phyloP scores from a whole-genome alignment of 2,888 invertebrate species.

The Tetrapedia diversipes region DNA sequence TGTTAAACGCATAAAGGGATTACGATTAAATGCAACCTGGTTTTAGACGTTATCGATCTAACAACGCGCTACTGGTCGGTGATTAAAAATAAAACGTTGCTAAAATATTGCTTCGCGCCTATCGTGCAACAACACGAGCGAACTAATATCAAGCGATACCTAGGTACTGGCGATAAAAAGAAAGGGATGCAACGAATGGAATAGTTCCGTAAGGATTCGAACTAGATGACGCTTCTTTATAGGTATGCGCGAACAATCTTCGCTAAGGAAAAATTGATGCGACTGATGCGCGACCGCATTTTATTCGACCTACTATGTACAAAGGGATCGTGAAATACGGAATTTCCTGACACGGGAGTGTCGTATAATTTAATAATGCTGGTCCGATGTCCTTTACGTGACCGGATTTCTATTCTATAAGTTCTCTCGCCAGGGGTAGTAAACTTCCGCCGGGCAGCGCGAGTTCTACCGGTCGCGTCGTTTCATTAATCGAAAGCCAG shows the following conservation, averaged over 20 bases:
- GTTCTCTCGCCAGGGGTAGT: slow-evolving; percentile 3
- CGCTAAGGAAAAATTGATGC: background rate
- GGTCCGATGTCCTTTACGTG: slow-evolving; percentile 55
- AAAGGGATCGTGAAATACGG: slow-evolving; percentile 24
- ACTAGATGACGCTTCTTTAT: background rate
- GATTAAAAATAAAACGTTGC: too few relatives aligned
- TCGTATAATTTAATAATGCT: slow-evolving; percentile 64
- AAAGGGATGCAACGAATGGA: background rate
- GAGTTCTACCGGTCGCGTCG: slow-evolving; percentile 4
- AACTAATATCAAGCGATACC: too few relatives aligned
- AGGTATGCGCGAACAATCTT: too few relatives aligned
- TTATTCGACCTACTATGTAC: background rate
- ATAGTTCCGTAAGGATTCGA: background rate
- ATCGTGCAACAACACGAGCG: too few relatives aligned
- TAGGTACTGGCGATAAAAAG: too few relatives aligned
- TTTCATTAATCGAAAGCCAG: slow-evolving; percentile 46
- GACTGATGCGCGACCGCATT: background rate
- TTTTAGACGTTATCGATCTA: too few relatives aligned
- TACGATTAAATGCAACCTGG: too few relatives aligned
- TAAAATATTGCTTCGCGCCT: too few relatives aligned
- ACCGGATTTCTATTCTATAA: slow-evolving; percentile 61
- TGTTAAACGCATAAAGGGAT: too few relatives aligned
- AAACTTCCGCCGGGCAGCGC: slow-evolving; percentile 1
- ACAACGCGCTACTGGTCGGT: too few relatives aligned
- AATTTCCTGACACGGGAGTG: slow-evolving; percentile 41